Evolutionary conservation across 2,113 vertebrate species (phyloP).

Genomic region (Conger conger): DNA sequence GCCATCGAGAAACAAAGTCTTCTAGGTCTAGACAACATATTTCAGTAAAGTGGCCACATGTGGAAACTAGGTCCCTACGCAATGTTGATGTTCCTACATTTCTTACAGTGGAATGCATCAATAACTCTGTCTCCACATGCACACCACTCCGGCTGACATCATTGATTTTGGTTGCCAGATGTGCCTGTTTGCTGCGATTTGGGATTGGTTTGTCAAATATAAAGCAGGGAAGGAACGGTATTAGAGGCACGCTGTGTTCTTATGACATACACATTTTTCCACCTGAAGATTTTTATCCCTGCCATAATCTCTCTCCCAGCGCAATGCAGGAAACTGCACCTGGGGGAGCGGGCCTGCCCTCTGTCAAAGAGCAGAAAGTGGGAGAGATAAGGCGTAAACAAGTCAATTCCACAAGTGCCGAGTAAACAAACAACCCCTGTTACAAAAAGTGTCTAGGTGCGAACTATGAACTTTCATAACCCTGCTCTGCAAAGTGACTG

Average conservation of each 20-base stretch:
- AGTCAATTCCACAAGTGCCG: background rate
- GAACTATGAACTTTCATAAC: too few relatives aligned
- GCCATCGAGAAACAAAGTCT: conserved; percentile 2
- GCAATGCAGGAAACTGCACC: background rate
- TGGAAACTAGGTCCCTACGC: conserved; percentile 3
- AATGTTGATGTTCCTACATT: background rate
- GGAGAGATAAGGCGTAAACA: background rate
- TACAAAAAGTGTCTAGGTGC: background rate
- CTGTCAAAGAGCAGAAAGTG: background rate
- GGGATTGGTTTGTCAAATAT: background rate
- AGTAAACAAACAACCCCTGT: background rate
- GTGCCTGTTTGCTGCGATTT: background rate
- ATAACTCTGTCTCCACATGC: background rate
- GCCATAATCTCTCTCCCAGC: background rate
- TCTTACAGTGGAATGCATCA: background rate
- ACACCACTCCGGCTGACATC: conserved; percentile 8
- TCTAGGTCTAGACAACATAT: background rate
- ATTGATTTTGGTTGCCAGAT: conserved; percentile 8
- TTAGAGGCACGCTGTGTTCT: conserved; percentile 2
- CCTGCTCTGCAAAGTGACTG: too few relatives aligned
- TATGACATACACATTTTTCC: background rate
- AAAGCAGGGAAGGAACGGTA: background rate
- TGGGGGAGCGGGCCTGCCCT: background rate
- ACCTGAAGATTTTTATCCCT: background rate
- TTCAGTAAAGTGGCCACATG: background rate